These are phyloP conservation scores for Halyomorpha halys DNA, from an alignment of 1,140 invertebrate species.

Conservation along the genomic window DNA sequence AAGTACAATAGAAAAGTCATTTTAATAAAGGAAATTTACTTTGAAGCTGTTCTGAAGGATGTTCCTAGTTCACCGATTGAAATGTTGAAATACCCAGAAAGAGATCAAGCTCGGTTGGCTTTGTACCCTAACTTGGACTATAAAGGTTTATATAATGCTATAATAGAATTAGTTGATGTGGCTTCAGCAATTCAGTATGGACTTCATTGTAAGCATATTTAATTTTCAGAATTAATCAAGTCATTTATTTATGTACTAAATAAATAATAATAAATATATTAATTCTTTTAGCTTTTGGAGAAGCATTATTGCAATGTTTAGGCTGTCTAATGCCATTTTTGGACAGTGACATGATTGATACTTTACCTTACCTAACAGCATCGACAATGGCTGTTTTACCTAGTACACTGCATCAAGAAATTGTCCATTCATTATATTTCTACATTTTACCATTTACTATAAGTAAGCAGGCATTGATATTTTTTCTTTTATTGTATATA, in stretches of 20 bases:
- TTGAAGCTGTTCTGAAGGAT: conserved; percentile 83
- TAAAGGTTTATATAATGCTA: conserved; percentile 78
- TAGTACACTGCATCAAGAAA: conserved; percentile 80
- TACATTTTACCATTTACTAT: conserved; percentile 95
- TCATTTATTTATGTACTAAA: no score
- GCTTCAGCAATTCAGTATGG: conserved; percentile 74
- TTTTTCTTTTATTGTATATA: no score
- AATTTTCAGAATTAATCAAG: no score
- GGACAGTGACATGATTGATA: conserved; percentile 91
- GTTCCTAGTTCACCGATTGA: conserved; percentile 82
- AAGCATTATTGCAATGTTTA: conserved; percentile 78
- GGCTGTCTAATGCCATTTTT: conserved; percentile 90
- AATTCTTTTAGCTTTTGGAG: conserved; percentile 66
- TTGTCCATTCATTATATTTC: conserved; percentile 89
- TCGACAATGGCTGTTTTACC: conserved; percentile 88
- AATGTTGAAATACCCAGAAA: conserved; percentile 73
- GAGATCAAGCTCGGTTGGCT: conserved; percentile 73
- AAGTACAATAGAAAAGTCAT: not conserved
- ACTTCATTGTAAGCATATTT: conserved; percentile 51
- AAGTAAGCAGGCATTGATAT: conserved; percentile 46
- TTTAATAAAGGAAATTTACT: not conserved
- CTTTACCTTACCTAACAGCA: conserved; percentile 86
- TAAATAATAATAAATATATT: no score
- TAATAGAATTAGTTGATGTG: conserved; percentile 72
- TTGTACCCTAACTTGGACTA: conserved; percentile 93